Percentiles rank a stretch among this genome's conserved stretches.
These are phyloP conservation scores for Rhinogobio ventralis DNA, from an alignment of 2,797 vertebrate species.

Conservation along the genomic window DNA sequence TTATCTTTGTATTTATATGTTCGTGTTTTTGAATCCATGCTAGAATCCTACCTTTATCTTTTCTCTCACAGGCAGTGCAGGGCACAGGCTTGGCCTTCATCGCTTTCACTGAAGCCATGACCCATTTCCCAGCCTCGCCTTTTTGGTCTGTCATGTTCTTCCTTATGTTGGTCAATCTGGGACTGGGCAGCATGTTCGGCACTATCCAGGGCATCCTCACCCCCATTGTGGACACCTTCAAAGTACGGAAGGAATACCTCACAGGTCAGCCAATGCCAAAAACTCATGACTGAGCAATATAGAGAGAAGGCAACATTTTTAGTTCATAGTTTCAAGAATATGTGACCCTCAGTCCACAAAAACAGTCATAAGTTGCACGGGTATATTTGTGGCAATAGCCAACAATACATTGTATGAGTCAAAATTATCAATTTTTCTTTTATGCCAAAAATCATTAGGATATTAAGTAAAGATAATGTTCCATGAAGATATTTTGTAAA, in stretches of 20 bases:
- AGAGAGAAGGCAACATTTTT: not conserved
- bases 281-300: not conserved
- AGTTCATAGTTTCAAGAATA: not conserved
- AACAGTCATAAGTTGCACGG: no score
- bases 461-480: no score
- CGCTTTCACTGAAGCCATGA: slow-evolving; percentile 98
- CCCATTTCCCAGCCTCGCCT: slow-evolving; percentile 94
- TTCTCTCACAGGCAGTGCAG: slow-evolving; percentile 86
- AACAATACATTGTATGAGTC: no score
- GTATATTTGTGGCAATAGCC: no score
- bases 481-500: no score
- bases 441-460: no score
- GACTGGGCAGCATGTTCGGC: slow-evolving; percentile 98
- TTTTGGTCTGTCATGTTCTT: slow-evolving; percentile 99
- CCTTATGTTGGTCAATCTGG: slow-evolving; percentile 96
- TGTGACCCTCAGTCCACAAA: no score
- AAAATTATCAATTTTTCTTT: no score
- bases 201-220: slow-evolving; percentile 97
- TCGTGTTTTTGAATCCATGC: not conserved
- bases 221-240: slow-evolving; percentile 93
- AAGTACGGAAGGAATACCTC: slow-evolving; percentile 94
- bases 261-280: slow-evolving; percentile 81
- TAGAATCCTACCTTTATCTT: not conserved
- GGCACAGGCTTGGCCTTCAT: slow-evolving; percentile 98
- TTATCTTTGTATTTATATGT: not conserved